These are phyloP conservation scores for Platichthys flesus DNA, from an alignment of 2,113 vertebrate genomes.

Conservation along the genomic window DNA sequence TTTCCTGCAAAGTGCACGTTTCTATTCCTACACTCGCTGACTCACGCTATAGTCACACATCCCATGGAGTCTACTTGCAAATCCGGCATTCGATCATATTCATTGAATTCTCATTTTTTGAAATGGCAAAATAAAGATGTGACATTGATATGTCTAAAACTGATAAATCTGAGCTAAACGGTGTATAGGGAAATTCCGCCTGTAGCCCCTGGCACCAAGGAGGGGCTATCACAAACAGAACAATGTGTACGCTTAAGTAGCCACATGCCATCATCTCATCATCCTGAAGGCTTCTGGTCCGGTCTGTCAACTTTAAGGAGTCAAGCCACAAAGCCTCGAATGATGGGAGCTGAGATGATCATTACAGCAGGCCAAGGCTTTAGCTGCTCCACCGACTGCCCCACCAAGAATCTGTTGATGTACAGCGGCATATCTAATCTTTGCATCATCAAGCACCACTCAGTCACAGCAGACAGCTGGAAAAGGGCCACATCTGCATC, in stretches of 20 bases:
- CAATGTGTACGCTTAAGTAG: slow-evolving; percentile 36
- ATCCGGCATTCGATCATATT: not conserved
- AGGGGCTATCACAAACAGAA: slow-evolving; percentile 20
- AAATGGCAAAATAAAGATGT: not conserved
- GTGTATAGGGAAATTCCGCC: not conserved
- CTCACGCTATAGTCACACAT: not conserved
- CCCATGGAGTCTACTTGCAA: not conserved
- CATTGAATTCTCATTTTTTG: not conserved
- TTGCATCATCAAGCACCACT: slow-evolving; percentile 51
- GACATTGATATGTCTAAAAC: not conserved
- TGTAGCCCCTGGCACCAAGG: slow-evolving; percentile 28
- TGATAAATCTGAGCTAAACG: not conserved
- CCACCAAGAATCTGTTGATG: slow-evolving; percentile 45
- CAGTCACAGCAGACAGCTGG: slow-evolving; percentile 20
- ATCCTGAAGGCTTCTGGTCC: slow-evolving; percentile 40
- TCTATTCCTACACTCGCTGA: not conserved
- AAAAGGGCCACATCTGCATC: slow-evolving; percentile 20
- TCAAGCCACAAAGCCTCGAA: slow-evolving; percentile 10
- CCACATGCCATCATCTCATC: slow-evolving; percentile 36
- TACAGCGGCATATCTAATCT: slow-evolving; percentile 54
- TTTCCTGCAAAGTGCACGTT: slow-evolving; percentile 41
- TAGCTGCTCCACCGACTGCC: slow-evolving; percentile 17
- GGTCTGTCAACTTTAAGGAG: slow-evolving; percentile 35
- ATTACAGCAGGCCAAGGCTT: slow-evolving; percentile 7
- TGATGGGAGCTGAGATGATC: slow-evolving; percentile 16